A percentile compares a stretch with the other conserved stretches of the same genome.
phyloP scores from a whole-genome alignment of 2,113 vertebrate genomes.

The Heteronetta atricapilla region DNA sequence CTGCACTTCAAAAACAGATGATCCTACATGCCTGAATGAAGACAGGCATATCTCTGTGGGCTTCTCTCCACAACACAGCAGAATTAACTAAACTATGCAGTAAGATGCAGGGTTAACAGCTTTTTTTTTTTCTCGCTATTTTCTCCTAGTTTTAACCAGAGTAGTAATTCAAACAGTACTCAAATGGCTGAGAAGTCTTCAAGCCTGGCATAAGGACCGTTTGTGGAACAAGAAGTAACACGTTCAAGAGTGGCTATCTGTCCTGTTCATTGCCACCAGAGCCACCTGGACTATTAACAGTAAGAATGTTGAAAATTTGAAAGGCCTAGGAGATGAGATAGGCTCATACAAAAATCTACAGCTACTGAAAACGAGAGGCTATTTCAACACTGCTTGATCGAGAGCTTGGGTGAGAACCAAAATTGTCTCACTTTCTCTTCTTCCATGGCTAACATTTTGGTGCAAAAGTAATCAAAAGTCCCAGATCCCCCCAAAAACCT shows the following conservation, averaged over 20 bases:
- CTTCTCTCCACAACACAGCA: background rate
- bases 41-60: rapidly evolving
- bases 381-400: background rate
- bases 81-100: background rate
- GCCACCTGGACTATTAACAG: background rate
- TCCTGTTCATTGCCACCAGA: background rate
- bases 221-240: background rate
- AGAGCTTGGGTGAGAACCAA: background rate
- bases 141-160: background rate
- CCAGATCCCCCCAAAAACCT: background rate
- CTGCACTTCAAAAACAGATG: background rate
- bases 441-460: background rate
- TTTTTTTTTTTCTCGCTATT: background rate
- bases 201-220: background rate
- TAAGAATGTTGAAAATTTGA: background rate
- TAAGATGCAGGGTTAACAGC: background rate
- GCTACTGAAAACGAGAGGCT: background rate
- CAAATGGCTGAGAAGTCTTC: background rate
- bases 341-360: background rate
- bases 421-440: background rate
- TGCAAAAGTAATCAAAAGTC: background rate
- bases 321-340: background rate
- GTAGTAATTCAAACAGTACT: background rate
- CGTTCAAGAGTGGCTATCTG: background rate
- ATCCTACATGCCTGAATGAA: background rate